A percentile compares a stretch with the other conserved stretches of the same genome.
Evolutionary conservation across 2,113 vertebrate genomes (phyloP).

Genomic region (Carassius carassius): DNA sequence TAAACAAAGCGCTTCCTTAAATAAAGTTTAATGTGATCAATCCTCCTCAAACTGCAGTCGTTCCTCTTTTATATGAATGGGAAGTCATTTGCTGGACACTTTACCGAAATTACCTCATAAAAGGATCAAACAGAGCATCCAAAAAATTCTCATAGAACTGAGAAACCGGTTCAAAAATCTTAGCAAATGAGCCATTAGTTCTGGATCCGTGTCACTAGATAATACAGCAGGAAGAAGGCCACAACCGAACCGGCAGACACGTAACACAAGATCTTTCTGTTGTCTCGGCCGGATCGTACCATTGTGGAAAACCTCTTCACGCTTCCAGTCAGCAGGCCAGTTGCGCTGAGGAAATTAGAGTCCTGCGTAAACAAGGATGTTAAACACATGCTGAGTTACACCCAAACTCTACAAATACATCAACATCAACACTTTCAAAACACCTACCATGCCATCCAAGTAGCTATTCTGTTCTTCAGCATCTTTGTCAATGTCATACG

Average conservation of each 20-base stretch:
- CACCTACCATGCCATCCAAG: constrained; percentile 89
- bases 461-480: constrained; percentile 91
- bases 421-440: background rate
- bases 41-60: background rate
- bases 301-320: constrained; percentile 93
- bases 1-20: background rate
- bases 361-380: constrained; percentile 73
- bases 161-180: constrained; percentile 36
- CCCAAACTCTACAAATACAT: background rate
- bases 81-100: background rate
- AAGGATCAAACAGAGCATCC: constrained; percentile 31
- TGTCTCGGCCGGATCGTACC: constrained; percentile 88
- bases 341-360: constrained; percentile 90
- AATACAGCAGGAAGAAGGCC: constrained; percentile 90
- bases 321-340: constrained; percentile 86
- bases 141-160: constrained; percentile 62
- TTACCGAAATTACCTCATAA: background rate
- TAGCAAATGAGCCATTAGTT: constrained; percentile 70
- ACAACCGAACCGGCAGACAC: constrained; percentile 81
- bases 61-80: background rate
- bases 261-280: constrained; percentile 87
- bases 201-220: constrained; percentile 81
- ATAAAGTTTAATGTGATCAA: background rate
- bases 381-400: background rate
- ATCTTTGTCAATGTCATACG: constrained; percentile 93